phyloP scores from a whole-genome alignment of 2,797 vertebrate genomes.

The Anabacerthia variegaticeps region DNA sequence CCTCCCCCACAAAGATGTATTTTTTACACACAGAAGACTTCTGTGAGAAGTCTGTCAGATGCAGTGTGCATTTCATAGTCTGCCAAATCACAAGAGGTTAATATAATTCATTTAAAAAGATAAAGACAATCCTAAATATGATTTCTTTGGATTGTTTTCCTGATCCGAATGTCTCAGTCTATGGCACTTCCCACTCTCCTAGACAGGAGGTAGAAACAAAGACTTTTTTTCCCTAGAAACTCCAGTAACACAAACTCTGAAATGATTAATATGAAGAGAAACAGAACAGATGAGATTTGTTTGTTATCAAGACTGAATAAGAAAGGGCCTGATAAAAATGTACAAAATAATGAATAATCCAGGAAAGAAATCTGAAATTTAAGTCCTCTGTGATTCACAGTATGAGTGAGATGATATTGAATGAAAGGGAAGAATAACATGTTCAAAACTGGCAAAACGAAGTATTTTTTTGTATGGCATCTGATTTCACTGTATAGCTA shows the following conservation, averaged over 20 bases:
- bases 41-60: background rate
- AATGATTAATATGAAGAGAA: background rate
- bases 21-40: background rate
- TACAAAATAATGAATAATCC: background rate
- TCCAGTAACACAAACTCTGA: background rate
- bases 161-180: background rate
- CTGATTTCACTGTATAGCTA: background rate
- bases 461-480: background rate
- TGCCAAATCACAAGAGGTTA: background rate
- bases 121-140: background rate
- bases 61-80: background rate
- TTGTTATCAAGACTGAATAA: background rate
- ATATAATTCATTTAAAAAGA: background rate
- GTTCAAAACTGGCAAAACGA: background rate
- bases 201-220: background rate
- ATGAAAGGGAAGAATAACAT: background rate
- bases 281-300: background rate
- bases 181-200: background rate
- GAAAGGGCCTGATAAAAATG: background rate
- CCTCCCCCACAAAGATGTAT: rapidly evolving
- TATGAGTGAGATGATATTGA: background rate
- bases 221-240: background rate
- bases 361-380: background rate
- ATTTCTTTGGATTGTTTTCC: background rate
- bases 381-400: background rate